Evolutionary conservation across 2,888 invertebrate genomes (phyloP).

Genomic region (Drosophila neotestacea): DNA sequence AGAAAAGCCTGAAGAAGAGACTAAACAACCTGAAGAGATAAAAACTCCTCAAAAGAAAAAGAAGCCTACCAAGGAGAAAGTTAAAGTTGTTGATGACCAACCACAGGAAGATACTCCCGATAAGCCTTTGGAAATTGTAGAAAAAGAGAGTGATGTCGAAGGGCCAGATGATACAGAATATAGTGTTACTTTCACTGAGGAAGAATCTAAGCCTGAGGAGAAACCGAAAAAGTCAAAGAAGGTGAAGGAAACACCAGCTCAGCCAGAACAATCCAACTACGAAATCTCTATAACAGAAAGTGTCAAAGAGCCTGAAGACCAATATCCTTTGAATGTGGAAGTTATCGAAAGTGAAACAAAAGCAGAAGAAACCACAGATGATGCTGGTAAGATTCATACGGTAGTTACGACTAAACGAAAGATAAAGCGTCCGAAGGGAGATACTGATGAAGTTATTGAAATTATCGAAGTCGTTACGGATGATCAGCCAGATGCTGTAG

Average conservation of each 20-base stretch:
- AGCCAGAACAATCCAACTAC: conserved; percentile 33
- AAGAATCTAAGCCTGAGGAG: conserved; percentile 23
- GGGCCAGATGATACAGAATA: conserved; percentile 61
- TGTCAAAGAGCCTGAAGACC: conserved; percentile 40
- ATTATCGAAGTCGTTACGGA: conserved; percentile 83
- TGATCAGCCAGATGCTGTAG: conserved; percentile 81
- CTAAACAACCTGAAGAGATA: conserved; percentile 36
- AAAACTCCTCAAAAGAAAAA: conserved; percentile 44
- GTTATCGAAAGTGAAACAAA: conserved; percentile 85
- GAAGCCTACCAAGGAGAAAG: conserved; percentile 70
- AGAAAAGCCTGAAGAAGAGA: conserved; percentile 44
- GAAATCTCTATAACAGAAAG: conserved; percentile 56
- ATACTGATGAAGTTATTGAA: conserved; percentile 84
- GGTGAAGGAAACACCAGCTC: conserved; percentile 23
- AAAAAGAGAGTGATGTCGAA: conserved; percentile 64
- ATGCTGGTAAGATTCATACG: conserved; percentile 83
- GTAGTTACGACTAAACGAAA: conserved; percentile 85
- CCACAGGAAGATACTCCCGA: conserved; percentile 33
- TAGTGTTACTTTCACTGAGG: conserved; percentile 47
- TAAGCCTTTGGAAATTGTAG: conserved; percentile 37
- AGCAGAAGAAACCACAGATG: conserved; percentile 83
- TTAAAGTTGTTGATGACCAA: conserved; percentile 86
- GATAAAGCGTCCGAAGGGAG: conserved; percentile 84
- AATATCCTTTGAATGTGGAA: conserved; percentile 67
- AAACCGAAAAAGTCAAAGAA: conserved; percentile 33